Evolutionary conservation across 2,113 vertebrate genomes (phyloP), one percentile per base, ranked within the genome.

Genomic region (Chelonoidis abingdonii): DNA sequence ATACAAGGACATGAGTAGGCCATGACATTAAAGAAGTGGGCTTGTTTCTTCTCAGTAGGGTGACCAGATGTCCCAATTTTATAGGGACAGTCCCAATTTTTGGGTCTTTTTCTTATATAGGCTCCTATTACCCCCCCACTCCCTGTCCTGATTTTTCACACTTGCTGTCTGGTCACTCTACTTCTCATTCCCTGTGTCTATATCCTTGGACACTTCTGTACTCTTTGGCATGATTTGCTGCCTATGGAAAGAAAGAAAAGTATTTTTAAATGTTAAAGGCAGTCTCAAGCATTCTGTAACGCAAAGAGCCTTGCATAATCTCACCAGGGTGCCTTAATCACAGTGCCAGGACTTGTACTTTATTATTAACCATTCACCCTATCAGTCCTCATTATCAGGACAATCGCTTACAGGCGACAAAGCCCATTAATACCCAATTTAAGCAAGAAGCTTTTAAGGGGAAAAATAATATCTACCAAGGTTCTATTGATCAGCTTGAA

Each of bases 261-360:
- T 88, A 89, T 93, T 96, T 97, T 96, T 94, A 95, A 94, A 57
- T 91, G 96, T 96, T 97, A 95, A 97, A 93, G 87, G 52, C 75
- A 56, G 29, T 89, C 50, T 91, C 59, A 97, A 97, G 0, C 90
- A 38, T 87, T 96, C 87, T 94, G 94, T 97, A 92, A 90, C 89
- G 94, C 95, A 95, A 76, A 89, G 52, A 83, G 95, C 47, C 92
- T 85, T 90, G 85, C 44, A 94, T 79, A 96, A 95, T 92, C 88
- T 80, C 38, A 65, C 5, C 92, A 25, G 72, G 80, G 85, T 97
- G 91, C 56, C 50, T 72, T 94, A 79, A 89, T 81, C 80, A 84
- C 4, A 14, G 27, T 95, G 81, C 44, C 76, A 93, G 89, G 62
- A 87, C 47, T 93, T 94, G 87, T 81, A 69, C 31, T 47, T 90